Evolutionary conservation across 2,797 vertebrate genomes (phyloP), one percentile per base, ranked within the genome.

Genomic region (Eptatretus atami): DNA sequence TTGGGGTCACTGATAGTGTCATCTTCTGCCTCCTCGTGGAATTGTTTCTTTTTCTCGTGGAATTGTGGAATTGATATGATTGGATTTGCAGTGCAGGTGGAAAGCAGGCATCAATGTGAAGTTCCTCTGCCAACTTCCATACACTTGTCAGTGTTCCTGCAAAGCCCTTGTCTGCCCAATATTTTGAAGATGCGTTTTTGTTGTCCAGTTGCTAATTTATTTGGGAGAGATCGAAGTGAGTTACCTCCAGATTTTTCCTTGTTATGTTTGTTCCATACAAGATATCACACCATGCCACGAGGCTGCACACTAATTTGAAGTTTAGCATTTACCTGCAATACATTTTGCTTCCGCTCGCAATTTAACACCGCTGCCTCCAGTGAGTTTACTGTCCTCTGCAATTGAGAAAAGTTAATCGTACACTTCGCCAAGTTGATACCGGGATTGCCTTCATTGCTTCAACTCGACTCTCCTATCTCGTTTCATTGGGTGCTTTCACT

Each of bases 241-340:
- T 44, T 44, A 8, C 31, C 31, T 44, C 4, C 31, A 44, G 31
- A 4, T 44, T 44, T 8, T 44, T 44, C 31, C 31, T 44, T 8
- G 31, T 44, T 8, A 44, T 44, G 6, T 44, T 44, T 8, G 6
- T 44, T 44, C 31, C 31, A 44, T 44, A 44, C 31, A 8, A 3
- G 4, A 44, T 44, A 8, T 44, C 31, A 44, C 6, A 44, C 3
- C 31, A 44, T 2, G 6, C 31, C 31, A 44, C 31, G 2, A 44
- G 31, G 31, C 31, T 44, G 31, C 12, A 63, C 63, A 63, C 12
- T 15, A 63, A n/a, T 63, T 14, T 15, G 12, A 63, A 63, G 13
- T 63, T 24, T 11, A 63, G 63, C 63, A 63, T 63, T 63, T 63
- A 63, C 63, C 63, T 63, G 63, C 11, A 19, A 31, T 63, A 25